A percentile compares a stretch with the other conserved stretches of the same genome.
phyloP scores from a whole-genome alignment of 2,888 invertebrate species.

The Macaria liturata region DNA sequence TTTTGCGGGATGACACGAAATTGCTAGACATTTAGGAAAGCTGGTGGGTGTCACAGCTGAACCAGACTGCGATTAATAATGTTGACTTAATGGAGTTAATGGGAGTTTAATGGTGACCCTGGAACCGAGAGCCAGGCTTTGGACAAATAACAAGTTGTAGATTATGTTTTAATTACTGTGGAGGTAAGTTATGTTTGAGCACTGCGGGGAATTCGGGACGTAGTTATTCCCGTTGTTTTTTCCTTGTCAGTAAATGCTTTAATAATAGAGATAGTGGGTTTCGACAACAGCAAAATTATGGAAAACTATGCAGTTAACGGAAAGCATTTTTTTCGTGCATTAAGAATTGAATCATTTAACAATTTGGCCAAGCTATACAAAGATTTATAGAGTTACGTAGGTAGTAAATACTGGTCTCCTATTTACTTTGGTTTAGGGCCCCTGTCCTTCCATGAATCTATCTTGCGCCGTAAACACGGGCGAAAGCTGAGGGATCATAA shows the following conservation, averaged over 20 bases:
- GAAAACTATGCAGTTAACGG: too few species aligned
- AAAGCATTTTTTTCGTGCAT: too few species aligned
- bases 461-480: constrained; percentile 2
- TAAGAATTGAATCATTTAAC: too few species aligned
- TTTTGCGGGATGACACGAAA: constrained; percentile 39
- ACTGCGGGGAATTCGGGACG: background rate
- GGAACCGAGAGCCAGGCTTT: constrained; percentile 12
- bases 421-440: too few species aligned
- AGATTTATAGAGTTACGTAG: too few species aligned
- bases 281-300: too few species aligned
- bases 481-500: constrained; percentile 6
- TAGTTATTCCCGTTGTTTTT: too few species aligned
- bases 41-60: constrained; percentile 21
- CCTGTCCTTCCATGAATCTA: background rate
- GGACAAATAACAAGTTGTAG: constrained; percentile 13
- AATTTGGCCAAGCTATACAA: too few species aligned
- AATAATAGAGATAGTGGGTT: too few species aligned
- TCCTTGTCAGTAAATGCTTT: too few species aligned
- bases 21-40: constrained; percentile 40
- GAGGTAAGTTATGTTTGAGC: background rate
- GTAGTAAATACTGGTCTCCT: too few species aligned
- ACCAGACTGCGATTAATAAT: constrained; percentile 22
- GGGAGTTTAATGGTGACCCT: constrained; percentile 21
- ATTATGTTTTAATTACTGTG: constrained; percentile 9
- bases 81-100: constrained; percentile 18